A percentile compares a stretch with the other conserved stretches of the same genome.
Conservation (phyloP, 2,888 invertebrate species). For the Drosophila kanekoi region DNA sequence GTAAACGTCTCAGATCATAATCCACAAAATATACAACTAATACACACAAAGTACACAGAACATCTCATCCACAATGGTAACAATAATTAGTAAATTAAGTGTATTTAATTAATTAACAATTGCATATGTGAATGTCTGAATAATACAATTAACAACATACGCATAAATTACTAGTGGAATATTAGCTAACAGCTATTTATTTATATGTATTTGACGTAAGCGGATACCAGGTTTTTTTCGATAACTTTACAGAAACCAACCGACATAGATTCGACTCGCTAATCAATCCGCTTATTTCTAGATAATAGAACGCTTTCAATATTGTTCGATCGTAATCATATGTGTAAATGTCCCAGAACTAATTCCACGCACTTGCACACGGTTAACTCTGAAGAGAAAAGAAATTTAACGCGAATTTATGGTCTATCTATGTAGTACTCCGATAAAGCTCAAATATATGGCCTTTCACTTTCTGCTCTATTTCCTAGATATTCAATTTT, state of each 20-base stretch:
- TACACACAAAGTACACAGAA: conserved; percentile 54
- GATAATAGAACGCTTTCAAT: conserved; percentile 13
- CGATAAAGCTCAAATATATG: conserved; percentile 27
- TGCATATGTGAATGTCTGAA: conserved; percentile 66
- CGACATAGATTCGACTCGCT: conserved; percentile 12
- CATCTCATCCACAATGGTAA: conserved; percentile 85
- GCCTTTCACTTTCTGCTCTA: conserved; percentile 22
- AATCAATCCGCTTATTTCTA: conserved; percentile 33
- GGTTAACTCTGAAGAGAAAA: conserved; percentile 6
- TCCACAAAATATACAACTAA: conserved; percentile 49
- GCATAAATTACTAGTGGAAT: conserved; percentile 44
- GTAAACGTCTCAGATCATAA: conserved; percentile 53
- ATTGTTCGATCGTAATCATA: conserved; percentile 14
- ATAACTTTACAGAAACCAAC: conserved; percentile 6
- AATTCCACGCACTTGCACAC: conserved; percentile 9
- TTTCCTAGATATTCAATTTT: conserved; percentile 20
- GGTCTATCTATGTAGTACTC: conserved; percentile 8
- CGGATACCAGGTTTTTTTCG: conserved; percentile 23
- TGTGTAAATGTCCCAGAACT: conserved; percentile 50
- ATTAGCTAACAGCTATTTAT: conserved; percentile 55
- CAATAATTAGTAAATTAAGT: conserved; percentile 85
- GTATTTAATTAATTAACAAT: conserved; percentile 63
- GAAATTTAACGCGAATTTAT: conserved; percentile 1
- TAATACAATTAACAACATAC: conserved; percentile 46
- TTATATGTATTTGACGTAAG: conserved; percentile 8